A percentile compares a stretch with the other conserved stretches of the same genome.
Conservation (phyloP, 2,888 invertebrate species). For the Crossocerus cetratus region DNA sequence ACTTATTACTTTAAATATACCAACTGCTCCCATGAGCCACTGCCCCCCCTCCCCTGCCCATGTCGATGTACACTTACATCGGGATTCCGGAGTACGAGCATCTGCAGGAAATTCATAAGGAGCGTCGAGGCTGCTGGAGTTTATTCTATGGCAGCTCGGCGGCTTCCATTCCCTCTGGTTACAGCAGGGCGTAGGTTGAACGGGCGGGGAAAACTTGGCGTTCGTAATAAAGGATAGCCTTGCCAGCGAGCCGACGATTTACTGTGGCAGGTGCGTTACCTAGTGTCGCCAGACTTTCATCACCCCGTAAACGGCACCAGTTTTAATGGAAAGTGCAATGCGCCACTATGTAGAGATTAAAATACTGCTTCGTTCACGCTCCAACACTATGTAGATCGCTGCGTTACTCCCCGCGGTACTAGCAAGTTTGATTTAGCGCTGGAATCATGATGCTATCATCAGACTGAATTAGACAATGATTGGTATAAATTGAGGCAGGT, state of each 20-base stretch:
- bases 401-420: too few relatives aligned
- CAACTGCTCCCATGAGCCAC: conserved; percentile 12
- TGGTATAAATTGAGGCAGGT: too few relatives aligned
- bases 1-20: conserved; percentile 39
- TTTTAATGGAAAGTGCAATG: conserved; percentile 29
- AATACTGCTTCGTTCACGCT: too few relatives aligned
- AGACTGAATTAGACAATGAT: too few relatives aligned
- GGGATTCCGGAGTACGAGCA: too few relatives aligned
- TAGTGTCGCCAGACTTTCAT: conserved; percentile 38
- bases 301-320: conserved; percentile 15
- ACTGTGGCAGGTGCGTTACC: conserved; percentile 25
- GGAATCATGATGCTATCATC: too few relatives aligned
- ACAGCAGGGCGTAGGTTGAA: neutral
- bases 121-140: too few relatives aligned
- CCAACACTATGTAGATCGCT: too few relatives aligned
- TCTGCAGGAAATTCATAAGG: too few relatives aligned
- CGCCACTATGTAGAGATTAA: neutral
- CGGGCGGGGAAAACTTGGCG: conserved; percentile 25
- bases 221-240: conserved; percentile 29
- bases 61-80: too few relatives aligned
- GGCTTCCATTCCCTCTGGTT: neutral
- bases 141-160: too few relatives aligned
- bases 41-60: conserved; percentile 3
- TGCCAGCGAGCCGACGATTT: conserved; percentile 28
- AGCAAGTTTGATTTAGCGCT: too few relatives aligned